Conservation (phyloP, 37 sponge, comb jelly and placozoan genomes). For the Crambe crambe region DNA sequence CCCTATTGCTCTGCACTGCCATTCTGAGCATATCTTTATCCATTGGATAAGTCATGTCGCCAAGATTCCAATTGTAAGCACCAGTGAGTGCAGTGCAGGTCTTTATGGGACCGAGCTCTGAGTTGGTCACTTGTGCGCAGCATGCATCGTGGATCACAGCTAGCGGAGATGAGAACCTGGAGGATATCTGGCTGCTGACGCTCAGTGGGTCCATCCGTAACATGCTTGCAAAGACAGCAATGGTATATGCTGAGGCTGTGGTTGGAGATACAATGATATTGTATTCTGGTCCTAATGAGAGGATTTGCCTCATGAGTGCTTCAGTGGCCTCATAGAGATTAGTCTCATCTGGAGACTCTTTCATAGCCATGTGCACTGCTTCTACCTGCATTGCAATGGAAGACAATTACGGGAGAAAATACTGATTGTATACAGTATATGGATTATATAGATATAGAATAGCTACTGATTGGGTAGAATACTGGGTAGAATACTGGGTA, state of each 20-base stretch:
- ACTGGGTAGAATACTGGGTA: too few species aligned
- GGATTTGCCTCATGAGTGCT: conserved; percentile 17
- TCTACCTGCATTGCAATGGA: conserved; percentile 7
- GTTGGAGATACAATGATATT: conserved; percentile 22
- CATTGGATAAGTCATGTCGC: conserved; percentile 28
- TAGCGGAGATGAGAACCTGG: conserved; percentile 3
- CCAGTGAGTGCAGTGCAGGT: conserved; percentile 17
- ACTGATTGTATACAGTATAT: too few species aligned
- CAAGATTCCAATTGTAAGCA: conserved; percentile 40
- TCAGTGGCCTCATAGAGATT: conserved; percentile 1
- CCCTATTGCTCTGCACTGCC: conserved; percentile 19
- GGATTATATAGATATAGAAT: too few species aligned
- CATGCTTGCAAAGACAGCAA: conserved; percentile 26
- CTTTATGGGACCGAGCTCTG: conserved; percentile 12
- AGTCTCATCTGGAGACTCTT: conserved; percentile 12
- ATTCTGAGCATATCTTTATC: conserved; percentile 21
- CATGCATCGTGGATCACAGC: conserved; percentile 40
- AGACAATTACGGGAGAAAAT: too few species aligned
- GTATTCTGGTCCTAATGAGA: conserved; percentile 11
- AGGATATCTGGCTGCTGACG: conserved; percentile 6
- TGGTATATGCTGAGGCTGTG: conserved; percentile 28
- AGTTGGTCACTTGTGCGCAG: conserved; percentile 2
- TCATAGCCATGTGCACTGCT: conserved; percentile 44
- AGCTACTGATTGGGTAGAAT: too few species aligned
- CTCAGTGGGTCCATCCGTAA: conserved; percentile 10